These are phyloP conservation scores for Colletes latitarsis DNA, from an alignment of 1,140 invertebrate species.

Conservation along the genomic window DNA sequence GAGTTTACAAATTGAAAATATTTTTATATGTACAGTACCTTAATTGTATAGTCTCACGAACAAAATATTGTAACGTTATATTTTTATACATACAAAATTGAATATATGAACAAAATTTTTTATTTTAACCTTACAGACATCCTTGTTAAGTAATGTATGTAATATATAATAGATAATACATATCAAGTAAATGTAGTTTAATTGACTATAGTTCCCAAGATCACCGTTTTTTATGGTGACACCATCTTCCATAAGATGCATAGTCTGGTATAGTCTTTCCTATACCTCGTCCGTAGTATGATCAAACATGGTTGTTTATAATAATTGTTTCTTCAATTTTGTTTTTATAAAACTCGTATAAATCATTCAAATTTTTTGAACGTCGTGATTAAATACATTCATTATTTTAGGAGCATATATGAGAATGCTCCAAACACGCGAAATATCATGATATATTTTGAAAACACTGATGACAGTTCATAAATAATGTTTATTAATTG, in stretches of 20 bases:
- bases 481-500: slow-evolving; percentile 8
- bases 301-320: slow-evolving; percentile 14
- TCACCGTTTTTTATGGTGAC: too few species aligned
- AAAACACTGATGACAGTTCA: background rate
- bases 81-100: background rate
- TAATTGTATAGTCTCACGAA: background rate
- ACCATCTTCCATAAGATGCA: too few species aligned
- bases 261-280: too few species aligned
- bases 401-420: background rate
- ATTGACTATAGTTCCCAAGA: too few species aligned
- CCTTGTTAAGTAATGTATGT: too few species aligned
- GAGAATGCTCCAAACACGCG: background rate
- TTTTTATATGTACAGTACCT: background rate
- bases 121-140: too few species aligned
- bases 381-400: background rate
- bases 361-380: background rate
- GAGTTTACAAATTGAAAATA: background rate
- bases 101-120: too few species aligned
- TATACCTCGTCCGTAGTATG: background rate
- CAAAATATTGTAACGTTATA: background rate
- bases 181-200: too few species aligned
- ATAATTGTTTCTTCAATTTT: background rate
- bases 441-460: background rate
- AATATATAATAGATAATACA: too few species aligned
- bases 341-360: background rate